A percentile compares a stretch with the other conserved stretches of the same genome.
These are phyloP conservation scores for Anableps anableps DNA, from an alignment of 2,797 vertebrate species.

Conservation along the genomic window DNA sequence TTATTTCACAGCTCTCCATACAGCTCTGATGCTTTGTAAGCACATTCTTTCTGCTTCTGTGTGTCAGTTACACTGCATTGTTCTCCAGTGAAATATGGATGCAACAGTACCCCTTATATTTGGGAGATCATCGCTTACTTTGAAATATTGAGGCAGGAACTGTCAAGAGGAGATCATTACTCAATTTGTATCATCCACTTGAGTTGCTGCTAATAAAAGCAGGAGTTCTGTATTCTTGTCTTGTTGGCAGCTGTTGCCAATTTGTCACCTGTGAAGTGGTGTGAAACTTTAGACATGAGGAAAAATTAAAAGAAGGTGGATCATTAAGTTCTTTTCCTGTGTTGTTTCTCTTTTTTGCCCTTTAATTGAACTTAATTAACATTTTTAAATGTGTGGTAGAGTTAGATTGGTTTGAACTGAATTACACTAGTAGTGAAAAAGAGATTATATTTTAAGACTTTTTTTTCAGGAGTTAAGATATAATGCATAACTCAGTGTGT, in stretches of 20 bases:
- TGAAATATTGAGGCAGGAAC: constrained; percentile 73
- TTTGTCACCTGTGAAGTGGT: constrained; percentile 54
- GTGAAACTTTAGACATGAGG: constrained; percentile 46
- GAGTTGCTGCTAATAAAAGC: constrained; percentile 75
- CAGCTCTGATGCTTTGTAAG: constrained; percentile 79
- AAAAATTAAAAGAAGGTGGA: constrained; percentile 38
- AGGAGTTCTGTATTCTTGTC: constrained; percentile 58
- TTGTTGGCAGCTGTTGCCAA: constrained; percentile 71
- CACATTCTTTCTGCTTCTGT: constrained; percentile 68
- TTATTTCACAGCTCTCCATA: constrained; percentile 74
- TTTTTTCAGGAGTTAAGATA: background rate
- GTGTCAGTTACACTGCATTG: constrained; percentile 73
- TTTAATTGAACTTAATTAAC: constrained; percentile 35
- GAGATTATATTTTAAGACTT: background rate
- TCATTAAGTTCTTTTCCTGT: background rate
- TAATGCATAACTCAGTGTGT: background rate
- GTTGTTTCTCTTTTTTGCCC: constrained; percentile 21
- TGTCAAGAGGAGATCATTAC: constrained; percentile 62
- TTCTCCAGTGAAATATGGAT: constrained; percentile 77
- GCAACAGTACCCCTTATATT: constrained; percentile 69
- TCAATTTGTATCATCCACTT: constrained; percentile 73
- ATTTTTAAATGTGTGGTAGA: constrained; percentile 11
- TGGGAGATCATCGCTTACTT: constrained; percentile 73
- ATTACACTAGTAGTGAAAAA: background rate
- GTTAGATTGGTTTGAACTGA: background rate